Base-by-base conservation (phyloP, 2,888 invertebrate genomes). In the Panorpa germanica region DNA sequence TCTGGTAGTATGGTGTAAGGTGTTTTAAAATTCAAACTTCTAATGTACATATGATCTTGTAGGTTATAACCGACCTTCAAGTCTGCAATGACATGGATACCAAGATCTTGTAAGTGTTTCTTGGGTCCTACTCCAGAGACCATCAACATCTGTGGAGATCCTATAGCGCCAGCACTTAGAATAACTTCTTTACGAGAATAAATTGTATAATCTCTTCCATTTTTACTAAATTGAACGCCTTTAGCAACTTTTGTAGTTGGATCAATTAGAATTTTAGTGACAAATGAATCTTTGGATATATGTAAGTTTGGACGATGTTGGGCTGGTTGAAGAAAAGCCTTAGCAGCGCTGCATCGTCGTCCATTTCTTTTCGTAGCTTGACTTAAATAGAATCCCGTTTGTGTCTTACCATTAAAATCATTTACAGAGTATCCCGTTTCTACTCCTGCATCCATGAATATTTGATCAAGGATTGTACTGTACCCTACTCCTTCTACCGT, bases 101-200 rank as follows among this genome's bases (percentile, higher is more conserved):
- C 58, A 6, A 63, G 39, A 8, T 59, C 51, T 17, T 50, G 42
- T 8, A 74, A 50, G 40, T 71, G 65, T 2, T 61, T 50, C 29
- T 45, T 50, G 0, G 73, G 72, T 1, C 74, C 74, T 17, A 80
- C 54, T 17, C 82, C 82, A 1, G 80, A 80, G 11, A 81, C 47
- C 75, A 81, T 74, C 23, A 83, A 52, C 8, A 83, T 49, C 44
- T 82, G 80, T 0, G 82, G 77, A 2, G 76, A 73, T 39, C 76
- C 77, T 21, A 83, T 65, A 1, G 74, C 56, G 3, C 83, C 81
- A 5, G 76, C 76, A 24, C 71, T 63, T 29, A 81, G 49, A 32
- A 82, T 59, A 3, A 82, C 63, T 49, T 76, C 80, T 35, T 69
- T 72, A 12, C 57, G 61, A 4, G 73, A 74, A 11, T 47, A 43